Percentiles rank a stretch among this genome's conserved stretches.
Evolutionary conservation across 2,888 invertebrate genomes (phyloP).

Genomic region (Troides oblongomaculatus): DNA sequence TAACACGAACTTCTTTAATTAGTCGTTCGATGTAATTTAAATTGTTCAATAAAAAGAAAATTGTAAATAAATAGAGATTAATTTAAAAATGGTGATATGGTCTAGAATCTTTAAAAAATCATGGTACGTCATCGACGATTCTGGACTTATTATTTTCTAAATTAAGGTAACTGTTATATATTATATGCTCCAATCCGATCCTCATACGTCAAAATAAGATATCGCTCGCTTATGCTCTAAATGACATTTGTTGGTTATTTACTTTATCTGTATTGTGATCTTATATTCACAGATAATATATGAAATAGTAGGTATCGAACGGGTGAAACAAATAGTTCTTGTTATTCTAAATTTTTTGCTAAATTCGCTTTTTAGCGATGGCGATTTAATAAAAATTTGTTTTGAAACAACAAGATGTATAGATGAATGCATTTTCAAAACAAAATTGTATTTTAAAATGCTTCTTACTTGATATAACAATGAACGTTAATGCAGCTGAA

Average conservation of each 20-base stretch:
- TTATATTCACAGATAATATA: constrained; percentile 21
- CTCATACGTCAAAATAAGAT: too few relatives aligned
- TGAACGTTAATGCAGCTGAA: constrained; percentile 81
- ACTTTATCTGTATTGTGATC: background rate
- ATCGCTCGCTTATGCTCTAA: background rate
- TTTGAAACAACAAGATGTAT: constrained; percentile 33
- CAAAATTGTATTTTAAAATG: constrained; percentile 55
- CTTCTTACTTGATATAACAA: constrained; percentile 61
- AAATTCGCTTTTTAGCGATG: constrained; percentile 40
- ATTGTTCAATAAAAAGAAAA: too few relatives aligned
- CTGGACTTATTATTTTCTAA: too few relatives aligned
- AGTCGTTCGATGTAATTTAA: too few relatives aligned
- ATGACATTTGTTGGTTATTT: constrained; percentile 9
- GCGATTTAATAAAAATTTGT: constrained; percentile 29
- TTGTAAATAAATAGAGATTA: too few relatives aligned
- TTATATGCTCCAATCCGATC: too few relatives aligned
- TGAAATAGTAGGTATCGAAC: constrained; percentile 25
- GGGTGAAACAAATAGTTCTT: constrained; percentile 18
- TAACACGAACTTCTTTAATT: too few relatives aligned
- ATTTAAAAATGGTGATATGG: too few relatives aligned
- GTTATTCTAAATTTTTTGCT: constrained; percentile 30
- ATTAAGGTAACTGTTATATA: too few relatives aligned
- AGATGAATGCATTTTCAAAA: constrained; percentile 39
- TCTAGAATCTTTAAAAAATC: too few relatives aligned
- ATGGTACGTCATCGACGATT: too few relatives aligned